Evolutionary conservation across 2,888 invertebrate species (phyloP).

Genomic region (Chouioia cunea): DNA sequence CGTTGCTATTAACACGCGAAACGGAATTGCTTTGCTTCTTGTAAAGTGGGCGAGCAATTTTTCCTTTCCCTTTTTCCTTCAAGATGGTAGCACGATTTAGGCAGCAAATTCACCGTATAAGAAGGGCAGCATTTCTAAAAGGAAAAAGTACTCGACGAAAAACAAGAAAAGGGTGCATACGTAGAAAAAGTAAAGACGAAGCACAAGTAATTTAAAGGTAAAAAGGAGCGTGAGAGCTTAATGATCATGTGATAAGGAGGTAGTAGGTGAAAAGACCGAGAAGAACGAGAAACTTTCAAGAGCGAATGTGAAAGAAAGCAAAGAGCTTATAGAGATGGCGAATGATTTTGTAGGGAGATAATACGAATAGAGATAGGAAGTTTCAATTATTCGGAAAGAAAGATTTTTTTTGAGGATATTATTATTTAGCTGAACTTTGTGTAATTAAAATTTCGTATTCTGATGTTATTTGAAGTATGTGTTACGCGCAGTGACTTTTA

Average conservation of each 20-base stretch:
- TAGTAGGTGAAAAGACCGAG: conserved; percentile 1
- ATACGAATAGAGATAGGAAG: no score
- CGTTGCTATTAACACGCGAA: conserved; percentile 31
- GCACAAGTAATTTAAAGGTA: no score
- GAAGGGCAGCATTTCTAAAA: neutral
- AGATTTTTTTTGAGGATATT: no score
- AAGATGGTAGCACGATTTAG: conserved; percentile 8
- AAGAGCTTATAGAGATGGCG: neutral
- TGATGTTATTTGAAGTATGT: no score
- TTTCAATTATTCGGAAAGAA: no score
- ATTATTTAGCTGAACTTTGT: no score
- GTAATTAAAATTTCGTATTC: no score
- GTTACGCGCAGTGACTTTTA: no score
- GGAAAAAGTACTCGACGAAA: conserved; percentile 17
- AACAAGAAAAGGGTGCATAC: conserved; percentile 5
- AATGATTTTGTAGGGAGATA: no score
- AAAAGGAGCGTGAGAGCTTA: neutral
- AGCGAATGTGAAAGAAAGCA: conserved; percentile 4
- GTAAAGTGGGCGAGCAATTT: conserved; percentile 41
- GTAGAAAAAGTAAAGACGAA: neutral
- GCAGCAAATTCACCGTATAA: conserved; percentile 2
- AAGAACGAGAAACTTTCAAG: conserved; percentile 39
- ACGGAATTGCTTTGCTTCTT: conserved; percentile 27
- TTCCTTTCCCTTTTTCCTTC: neutral
- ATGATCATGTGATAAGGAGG: neutral